Evolutionary conservation across 92 coral and sea anemone genomes (phyloP).

Genomic region (Nematostella vectensis): DNA sequence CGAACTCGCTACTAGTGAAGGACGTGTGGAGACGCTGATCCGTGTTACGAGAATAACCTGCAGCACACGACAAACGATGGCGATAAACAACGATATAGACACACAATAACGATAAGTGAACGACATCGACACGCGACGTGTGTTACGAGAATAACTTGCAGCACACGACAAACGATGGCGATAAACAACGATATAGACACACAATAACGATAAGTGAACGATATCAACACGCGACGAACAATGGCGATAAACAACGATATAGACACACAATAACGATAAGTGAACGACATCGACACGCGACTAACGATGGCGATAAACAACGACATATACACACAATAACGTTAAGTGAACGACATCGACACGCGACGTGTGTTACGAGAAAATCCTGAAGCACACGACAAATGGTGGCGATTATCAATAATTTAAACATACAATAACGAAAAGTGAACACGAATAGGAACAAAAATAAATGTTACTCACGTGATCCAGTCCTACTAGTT

Average conservation of each 20-base stretch:
- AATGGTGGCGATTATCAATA: background rate
- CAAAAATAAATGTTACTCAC: no score
- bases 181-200: background rate
- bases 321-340: background rate
- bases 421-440: background rate
- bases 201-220: background rate
- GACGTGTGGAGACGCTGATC: conserved; percentile 77
- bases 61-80: no score
- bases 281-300: no score
- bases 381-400: no score
- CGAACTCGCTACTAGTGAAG: conserved; percentile 80
- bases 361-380: conserved; percentile 51
- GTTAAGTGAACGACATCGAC: background rate
- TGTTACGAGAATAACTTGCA: conserved; percentile 53
- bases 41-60: conserved; percentile 53
- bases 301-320: background rate
- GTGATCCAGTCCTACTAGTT: conserved; percentile 41
- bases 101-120: background rate
- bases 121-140: conserved; percentile 17
- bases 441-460: background rate
- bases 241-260: background rate
- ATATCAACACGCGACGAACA: no score
- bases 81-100: background rate
- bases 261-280: background rate
- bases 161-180: no score